These are phyloP conservation scores for Gibbula magus DNA, from an alignment of 2,888 invertebrate species.

Conservation along the genomic window DNA sequence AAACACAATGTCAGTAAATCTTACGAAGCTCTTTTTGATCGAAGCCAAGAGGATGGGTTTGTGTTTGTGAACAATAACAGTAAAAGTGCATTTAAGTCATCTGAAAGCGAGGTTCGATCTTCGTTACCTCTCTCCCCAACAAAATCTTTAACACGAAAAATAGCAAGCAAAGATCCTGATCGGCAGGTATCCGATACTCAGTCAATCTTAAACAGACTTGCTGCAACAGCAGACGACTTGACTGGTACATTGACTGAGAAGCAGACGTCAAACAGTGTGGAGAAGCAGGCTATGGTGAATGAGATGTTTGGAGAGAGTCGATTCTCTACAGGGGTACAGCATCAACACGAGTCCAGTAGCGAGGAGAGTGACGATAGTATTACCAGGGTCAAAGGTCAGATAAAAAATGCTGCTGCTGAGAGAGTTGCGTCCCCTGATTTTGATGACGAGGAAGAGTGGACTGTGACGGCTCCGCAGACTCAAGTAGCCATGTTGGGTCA, in stretches of 20 bases:
- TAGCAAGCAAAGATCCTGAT: slow-evolving; percentile 36
- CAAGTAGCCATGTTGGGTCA: neutral
- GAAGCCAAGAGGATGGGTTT: neutral
- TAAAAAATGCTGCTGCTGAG: slow-evolving; percentile 34
- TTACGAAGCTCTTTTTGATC: neutral
- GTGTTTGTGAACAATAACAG: slow-evolving; percentile 12
- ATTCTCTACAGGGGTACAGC: too few species aligned
- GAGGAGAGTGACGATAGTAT: neutral
- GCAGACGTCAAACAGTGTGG: neutral
- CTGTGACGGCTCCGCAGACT: slow-evolving; percentile 31
- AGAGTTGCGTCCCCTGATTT: slow-evolving; percentile 51
- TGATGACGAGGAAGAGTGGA: slow-evolving; percentile 66
- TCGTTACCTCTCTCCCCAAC: slow-evolving; percentile 29
- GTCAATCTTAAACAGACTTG: slow-evolving; percentile 36
- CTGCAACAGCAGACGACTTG: neutral
- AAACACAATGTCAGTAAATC: neutral
- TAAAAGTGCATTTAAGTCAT: neutral
- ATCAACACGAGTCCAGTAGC: neutral
- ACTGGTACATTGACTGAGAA: too few species aligned
- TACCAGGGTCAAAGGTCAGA: slow-evolving; percentile 26
- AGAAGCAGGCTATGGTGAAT: slow-evolving; percentile 20
- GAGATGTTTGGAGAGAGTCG: neutral
- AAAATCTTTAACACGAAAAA: slow-evolving; percentile 42
- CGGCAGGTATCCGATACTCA: slow-evolving; percentile 33
- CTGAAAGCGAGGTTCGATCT: neutral